phyloP scores from a whole-genome alignment of 2,797 vertebrate genomes.

The Champsocephalus esox region DNA sequence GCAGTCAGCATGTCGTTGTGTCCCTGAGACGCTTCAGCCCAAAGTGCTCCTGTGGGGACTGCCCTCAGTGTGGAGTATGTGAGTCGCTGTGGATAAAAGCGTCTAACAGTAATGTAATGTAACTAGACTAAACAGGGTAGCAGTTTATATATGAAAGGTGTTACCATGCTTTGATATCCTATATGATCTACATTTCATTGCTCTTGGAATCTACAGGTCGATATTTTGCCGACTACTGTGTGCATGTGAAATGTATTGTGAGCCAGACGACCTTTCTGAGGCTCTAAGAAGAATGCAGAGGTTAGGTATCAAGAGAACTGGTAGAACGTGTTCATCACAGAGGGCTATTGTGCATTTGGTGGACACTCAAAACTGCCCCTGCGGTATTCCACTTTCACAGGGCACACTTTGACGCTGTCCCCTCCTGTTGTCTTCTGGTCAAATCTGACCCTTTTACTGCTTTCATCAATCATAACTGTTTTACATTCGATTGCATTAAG shows the following conservation, averaged over 20 bases:
- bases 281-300: conserved; percentile 34
- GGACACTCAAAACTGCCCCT: conserved; percentile 10
- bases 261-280: conserved; percentile 35
- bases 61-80: no score
- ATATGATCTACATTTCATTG: conserved; percentile 6
- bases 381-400: background rate
- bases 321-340: conserved; percentile 56
- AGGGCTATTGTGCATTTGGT: conserved; percentile 8
- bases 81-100: no score
- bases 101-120: background rate
- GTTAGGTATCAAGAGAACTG: conserved; percentile 39
- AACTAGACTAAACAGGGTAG: background rate
- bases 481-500: no score
- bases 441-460: no score
- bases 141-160: conserved; percentile 10
- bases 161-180: conserved; percentile 24
- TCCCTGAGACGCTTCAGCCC: no score
- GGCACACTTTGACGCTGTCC: conserved; percentile 17
- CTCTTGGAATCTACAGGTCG: conserved; percentile 29
- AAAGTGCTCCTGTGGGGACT: no score
- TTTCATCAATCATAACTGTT: no score
- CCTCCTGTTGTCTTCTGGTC: no score
- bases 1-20: no score
- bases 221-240: conserved; percentile 21
- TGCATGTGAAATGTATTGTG: conserved; percentile 9